phyloP scores from a whole-genome alignment of 2,113 vertebrate genomes.

The Brachyistius frenatus region DNA sequence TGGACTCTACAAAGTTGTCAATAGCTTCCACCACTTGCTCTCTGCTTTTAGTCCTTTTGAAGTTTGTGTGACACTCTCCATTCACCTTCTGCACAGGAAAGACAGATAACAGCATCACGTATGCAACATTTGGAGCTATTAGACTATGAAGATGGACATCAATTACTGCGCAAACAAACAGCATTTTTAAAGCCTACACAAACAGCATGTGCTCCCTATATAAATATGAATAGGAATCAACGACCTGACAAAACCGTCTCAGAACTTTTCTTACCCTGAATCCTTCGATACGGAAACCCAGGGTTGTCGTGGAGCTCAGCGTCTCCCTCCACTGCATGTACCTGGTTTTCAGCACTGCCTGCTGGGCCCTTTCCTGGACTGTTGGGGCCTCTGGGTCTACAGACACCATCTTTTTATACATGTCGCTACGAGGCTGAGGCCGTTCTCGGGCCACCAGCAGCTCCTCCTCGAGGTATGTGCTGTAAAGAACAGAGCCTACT shows the following conservation, averaged over 20 bases:
- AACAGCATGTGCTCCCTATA: background rate
- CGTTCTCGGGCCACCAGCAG: constrained; percentile 83
- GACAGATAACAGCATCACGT: background rate
- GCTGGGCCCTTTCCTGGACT: constrained; percentile 82
- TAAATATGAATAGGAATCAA: background rate
- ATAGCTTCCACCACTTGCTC: constrained; percentile 85
- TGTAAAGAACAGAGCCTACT: constrained; percentile 45
- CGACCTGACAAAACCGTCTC: background rate
- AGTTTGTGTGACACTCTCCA: constrained; percentile 88
- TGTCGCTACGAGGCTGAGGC: constrained; percentile 87
- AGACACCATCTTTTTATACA: constrained; percentile 91
- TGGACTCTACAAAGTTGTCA: constrained; percentile 86
- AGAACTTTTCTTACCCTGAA: constrained; percentile 80
- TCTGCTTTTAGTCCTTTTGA: constrained; percentile 88
- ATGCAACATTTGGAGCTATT: background rate
- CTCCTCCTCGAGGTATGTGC: constrained; percentile 90
- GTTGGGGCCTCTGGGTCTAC: constrained; percentile 88
- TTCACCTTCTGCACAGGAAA: constrained; percentile 83
- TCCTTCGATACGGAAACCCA: constrained; percentile 92
- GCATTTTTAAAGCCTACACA: background rate
- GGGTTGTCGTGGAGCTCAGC: constrained; percentile 87
- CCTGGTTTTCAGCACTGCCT: constrained; percentile 87
- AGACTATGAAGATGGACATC: too few relatives aligned
- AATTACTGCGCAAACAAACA: too few relatives aligned
- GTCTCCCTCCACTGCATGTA: constrained; percentile 94